These are phyloP conservation scores for Noctua pronuba DNA, from an alignment of 2,888 invertebrate species.

Conservation along the genomic window DNA sequence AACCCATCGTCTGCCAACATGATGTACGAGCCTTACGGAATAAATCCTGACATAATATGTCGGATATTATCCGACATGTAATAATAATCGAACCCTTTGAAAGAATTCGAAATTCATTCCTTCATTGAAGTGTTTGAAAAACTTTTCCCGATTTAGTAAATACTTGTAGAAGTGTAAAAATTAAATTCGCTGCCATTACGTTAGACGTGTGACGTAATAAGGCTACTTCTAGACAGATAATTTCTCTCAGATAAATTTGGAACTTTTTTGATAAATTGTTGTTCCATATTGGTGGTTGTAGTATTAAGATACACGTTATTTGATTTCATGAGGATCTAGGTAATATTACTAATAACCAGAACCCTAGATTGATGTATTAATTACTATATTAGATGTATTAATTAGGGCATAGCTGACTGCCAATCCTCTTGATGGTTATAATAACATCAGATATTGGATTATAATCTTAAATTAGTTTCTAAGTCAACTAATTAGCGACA, in stretches of 20 bases:
- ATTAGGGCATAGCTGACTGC: slow-evolving; percentile 5
- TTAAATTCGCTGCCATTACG: background rate
- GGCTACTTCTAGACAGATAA: background rate
- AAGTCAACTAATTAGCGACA: background rate
- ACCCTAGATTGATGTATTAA: slow-evolving; percentile 3
- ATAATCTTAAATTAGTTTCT: background rate
- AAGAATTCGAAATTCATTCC: background rate
- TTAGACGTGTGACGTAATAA: background rate
- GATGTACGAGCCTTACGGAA: too few species aligned
- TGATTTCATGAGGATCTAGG: too few species aligned
- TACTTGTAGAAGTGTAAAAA: background rate
- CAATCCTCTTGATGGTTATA: background rate
- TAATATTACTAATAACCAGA: background rate
- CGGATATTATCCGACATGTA: too few species aligned
- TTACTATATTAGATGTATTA: slow-evolving; percentile 3
- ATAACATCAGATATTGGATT: background rate
- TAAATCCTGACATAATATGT: too few species aligned
- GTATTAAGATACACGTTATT: too few species aligned
- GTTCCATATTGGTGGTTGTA: background rate
- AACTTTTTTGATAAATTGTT: background rate
- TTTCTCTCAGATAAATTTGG: background rate
- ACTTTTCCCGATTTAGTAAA: background rate
- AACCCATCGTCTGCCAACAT: too few species aligned
- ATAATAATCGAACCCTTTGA: background rate
- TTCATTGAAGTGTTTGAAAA: background rate